A percentile compares a stretch with the other conserved stretches of the same genome.
Evolutionary conservation across 2,797 vertebrate species (phyloP).

Genomic region (Melanotaenia parkinsoni): DNA sequence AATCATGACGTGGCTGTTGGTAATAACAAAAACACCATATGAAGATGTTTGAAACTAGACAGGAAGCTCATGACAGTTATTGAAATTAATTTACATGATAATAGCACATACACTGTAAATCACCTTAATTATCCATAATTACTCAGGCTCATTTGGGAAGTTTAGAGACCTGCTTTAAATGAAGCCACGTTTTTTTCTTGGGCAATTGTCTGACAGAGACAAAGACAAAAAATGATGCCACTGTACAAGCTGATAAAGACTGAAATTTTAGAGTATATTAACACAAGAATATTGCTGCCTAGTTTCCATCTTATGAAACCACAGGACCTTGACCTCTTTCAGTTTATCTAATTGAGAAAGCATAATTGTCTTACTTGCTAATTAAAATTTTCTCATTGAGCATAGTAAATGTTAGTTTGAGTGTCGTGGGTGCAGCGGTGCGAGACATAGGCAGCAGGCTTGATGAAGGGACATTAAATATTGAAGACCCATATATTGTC

Average conservation of each 20-base stretch:
- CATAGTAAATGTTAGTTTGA: background rate
- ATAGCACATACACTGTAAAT: too few species aligned
- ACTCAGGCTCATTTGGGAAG: too few species aligned
- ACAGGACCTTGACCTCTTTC: background rate
- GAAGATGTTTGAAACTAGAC: background rate
- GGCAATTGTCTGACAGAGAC: too few species aligned
- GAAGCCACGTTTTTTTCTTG: background rate
- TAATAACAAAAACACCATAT: background rate
- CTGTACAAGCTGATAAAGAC: background rate
- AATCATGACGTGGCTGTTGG: background rate
- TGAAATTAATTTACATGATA: too few species aligned
- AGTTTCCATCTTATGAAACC: conserved; percentile 12
- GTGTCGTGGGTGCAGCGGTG: conserved; percentile 8
- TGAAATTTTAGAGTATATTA: background rate
- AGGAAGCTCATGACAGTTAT: background rate
- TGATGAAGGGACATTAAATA: conserved; percentile 71
- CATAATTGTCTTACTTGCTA: background rate
- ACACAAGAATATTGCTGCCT: background rate
- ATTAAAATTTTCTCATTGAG: conserved; percentile 8
- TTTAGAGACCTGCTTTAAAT: background rate
- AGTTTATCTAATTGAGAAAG: conserved; percentile 1
- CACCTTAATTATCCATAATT: too few species aligned
- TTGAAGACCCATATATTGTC: conserved; percentile 76
- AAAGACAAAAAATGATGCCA: background rate
- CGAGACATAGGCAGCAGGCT: conserved; percentile 14